phyloP scores from a whole-genome alignment of 2,113 vertebrate genomes.

The Xerus inauris region DNA sequence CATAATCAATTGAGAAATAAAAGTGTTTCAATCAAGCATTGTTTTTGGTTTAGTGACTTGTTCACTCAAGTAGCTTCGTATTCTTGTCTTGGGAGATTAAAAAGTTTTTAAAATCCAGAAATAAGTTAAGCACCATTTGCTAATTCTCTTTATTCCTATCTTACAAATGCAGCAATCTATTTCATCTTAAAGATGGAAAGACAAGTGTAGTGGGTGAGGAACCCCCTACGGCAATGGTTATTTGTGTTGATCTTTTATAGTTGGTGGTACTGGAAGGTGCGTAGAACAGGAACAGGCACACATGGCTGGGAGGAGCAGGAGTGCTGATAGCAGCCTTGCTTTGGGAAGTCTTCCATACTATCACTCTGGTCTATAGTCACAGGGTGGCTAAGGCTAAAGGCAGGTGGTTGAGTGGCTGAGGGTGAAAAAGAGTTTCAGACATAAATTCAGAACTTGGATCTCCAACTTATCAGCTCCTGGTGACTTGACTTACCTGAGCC shows the following conservation, averaged over 20 bases:
- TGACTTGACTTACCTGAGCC: background rate
- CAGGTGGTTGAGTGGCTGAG: background rate
- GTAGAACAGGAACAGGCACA: background rate
- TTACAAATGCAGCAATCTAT: background rate
- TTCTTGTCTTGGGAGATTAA: background rate
- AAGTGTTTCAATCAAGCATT: background rate
- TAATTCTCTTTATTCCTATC: background rate
- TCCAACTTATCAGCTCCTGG: background rate
- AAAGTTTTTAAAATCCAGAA: slow-evolving; percentile 3
- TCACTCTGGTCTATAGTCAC: background rate
- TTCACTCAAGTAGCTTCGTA: background rate
- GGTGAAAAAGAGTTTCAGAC: background rate
- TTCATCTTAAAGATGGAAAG: background rate
- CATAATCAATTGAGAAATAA: background rate
- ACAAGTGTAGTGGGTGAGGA: background rate
- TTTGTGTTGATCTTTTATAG: background rate
- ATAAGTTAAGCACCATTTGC: background rate
- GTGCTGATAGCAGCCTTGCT: background rate
- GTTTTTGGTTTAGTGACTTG: background rate
- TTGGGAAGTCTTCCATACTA: rapidly evolving
- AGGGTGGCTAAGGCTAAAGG: background rate
- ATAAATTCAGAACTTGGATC: background rate
- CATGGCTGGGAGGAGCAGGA: background rate
- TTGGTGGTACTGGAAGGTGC: rapidly evolving
- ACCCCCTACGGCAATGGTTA: too few relatives aligned